Evolutionary conservation across 2,113 vertebrate genomes (phyloP), one percentile per base, ranked within the genome.

Genomic region (Pelobates fuscus): DNA sequence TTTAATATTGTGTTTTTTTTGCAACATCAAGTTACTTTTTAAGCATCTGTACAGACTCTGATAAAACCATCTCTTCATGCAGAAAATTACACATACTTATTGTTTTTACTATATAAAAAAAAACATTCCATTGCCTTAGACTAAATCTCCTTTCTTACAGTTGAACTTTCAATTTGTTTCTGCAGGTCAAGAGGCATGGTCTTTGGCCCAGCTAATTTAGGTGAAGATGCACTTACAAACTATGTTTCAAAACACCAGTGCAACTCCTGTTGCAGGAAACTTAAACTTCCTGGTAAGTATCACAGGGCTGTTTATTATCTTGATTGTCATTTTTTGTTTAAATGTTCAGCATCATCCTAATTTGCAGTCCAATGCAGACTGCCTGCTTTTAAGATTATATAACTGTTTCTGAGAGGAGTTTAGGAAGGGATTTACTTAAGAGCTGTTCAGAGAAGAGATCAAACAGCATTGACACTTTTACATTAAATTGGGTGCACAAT

Each of bases 231-330:
- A 77, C 93, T 99, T 81, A 91, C 83, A 69, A 92, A 90, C 71
- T 99, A 97, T 86, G 87, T 94, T 82, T 85, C 89, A 83, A 98
- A 96, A 81, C 97, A 99, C 84, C 84, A 37, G n/a, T 99, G 97
- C 82, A 93, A 94, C 80, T 82, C 90, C 58, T 95, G 91, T 86
- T 99, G 97, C 80, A 85, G 75, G 81, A 92, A 88, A 62, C 91
- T 99, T 65, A 92, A 93, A 84, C 90, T 99, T 60, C 84, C 85
- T 15, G 95, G 95, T 98, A 82, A 83, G 93, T 67, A 67, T 37
- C 54, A 78, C 59, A 72, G 79, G 68, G 65, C 78, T 49, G 41
- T 37, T 12, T 54, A 52, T 27, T 30, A 18, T 21, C 32, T 18
- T 49, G 30, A 18, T 30, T 62, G 32, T 62, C 15, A 52, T 32